These are phyloP conservation scores for Chionoecetes opilio DNA, from an alignment of 1,140 invertebrate genomes.

Conservation along the genomic window DNA sequence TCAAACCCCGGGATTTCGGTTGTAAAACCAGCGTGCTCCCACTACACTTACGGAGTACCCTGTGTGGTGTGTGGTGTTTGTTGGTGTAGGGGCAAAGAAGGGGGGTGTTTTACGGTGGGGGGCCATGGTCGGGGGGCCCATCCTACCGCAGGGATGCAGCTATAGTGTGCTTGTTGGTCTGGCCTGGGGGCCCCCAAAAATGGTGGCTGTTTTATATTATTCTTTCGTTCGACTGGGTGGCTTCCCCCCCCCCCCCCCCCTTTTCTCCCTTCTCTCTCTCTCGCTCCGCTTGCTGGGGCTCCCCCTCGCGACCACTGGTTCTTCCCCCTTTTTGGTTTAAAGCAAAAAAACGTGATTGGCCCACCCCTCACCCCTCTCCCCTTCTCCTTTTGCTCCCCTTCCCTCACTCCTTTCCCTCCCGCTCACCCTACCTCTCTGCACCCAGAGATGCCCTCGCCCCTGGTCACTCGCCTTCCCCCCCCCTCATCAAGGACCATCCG, in stretches of 20 bases:
- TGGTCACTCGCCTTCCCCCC: not conserved
- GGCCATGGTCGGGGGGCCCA: too few relatives aligned
- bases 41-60: too few relatives aligned
- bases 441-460: not conserved
- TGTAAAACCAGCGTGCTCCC: too few relatives aligned
- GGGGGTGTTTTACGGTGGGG: too few relatives aligned
- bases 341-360: conserved; percentile 28
- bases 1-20: too few relatives aligned
- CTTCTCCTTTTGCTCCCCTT: not conserved
- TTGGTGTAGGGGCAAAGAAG: too few relatives aligned
- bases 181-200: not conserved
- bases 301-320: not conserved
- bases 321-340: conserved; percentile 4
- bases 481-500: not conserved
- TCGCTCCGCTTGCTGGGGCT: not conserved
- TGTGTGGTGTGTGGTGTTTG: too few relatives aligned
- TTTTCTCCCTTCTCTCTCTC: too few relatives aligned
- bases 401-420: not conserved
- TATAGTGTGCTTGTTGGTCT: too few relatives aligned
- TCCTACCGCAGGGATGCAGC: too few relatives aligned
- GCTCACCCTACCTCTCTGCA: not conserved
- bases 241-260: too few relatives aligned
- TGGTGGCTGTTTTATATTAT: not conserved
- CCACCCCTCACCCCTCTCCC: not conserved
- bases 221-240: too few relatives aligned